Base-by-base conservation (phyloP, 2,888 invertebrate species). In the Arge pagana region DNA sequence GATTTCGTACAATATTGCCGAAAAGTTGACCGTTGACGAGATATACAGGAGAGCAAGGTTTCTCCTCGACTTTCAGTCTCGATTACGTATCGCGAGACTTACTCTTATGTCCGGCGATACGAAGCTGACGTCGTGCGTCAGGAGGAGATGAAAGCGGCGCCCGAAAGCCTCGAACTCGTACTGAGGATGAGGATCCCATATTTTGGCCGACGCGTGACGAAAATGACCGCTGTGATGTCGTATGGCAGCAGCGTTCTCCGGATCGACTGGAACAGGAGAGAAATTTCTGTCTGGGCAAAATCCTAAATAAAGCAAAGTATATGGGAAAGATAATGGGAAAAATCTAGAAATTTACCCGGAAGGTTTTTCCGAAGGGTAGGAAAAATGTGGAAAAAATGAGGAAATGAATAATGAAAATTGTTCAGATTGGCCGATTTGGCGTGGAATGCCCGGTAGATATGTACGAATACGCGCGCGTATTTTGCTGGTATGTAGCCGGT, bases 161-260 rank as follows among this genome's bases (percentile, higher is more conserved):
- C 85, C 86, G 67, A 88, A 88, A 16, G 85, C 86, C 28, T 80
- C 78, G 54, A 89, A 82, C 64, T 82, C 82, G 69, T 89, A 89
- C 61, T 85, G 82, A 2, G 88, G 88, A 77, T 87, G 86, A 3
- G 86, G 85, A 70, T 88, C 88, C 87, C 88, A 88, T 45, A 85
- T 79, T 62, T 81, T 79, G 30, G 83, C 83, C 40, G 79, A 77
- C 59, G 80, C 80, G 59, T 82, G 84, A 30, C 86, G 80, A 71
- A 84, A 87, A 67, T 86, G 85, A 11, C 86, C 86, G 50, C 83
- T 85, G 70, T 83, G 81, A 65, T 83, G 84, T 33, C 77, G 63
- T 28, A 61, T 63, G 3, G 61, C 66, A 26, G 64, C 61, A 2
- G 64, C 58, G 48, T 48, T 60, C 42, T 56, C 63, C 26, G 31